Conservation (phyloP, 2,113 vertebrate species). For the Indri indri region DNA sequence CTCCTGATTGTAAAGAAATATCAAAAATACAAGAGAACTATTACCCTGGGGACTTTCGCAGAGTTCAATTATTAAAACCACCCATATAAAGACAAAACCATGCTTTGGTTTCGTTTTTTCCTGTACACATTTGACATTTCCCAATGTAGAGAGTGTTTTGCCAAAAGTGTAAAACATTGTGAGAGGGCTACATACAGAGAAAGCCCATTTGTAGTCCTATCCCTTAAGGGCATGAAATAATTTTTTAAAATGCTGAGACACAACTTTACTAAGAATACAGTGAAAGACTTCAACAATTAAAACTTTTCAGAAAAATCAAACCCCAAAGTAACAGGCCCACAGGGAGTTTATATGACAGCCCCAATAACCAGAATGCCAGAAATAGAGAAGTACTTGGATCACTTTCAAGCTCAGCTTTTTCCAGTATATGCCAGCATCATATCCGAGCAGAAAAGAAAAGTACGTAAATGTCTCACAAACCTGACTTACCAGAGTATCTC, state of each 20-base stretch:
- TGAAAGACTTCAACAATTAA: conserved; percentile 36
- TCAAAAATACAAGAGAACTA: conserved; percentile 72
- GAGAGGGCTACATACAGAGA: neutral
- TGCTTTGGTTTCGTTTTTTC: conserved; percentile 27
- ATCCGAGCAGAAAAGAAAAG: neutral
- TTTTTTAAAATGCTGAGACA: conserved; percentile 33
- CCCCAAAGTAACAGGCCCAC: neutral
- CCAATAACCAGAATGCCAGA: neutral
- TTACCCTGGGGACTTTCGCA: conserved; percentile 51
- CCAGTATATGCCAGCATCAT: neutral
- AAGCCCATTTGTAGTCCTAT: neutral
- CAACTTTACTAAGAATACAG: conserved; percentile 49
- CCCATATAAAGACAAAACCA: conserved; percentile 42
- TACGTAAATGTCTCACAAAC: neutral
- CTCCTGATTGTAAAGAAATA: conserved; percentile 62
- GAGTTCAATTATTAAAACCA: conserved; percentile 68
- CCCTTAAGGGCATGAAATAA: neutral
- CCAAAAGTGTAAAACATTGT: neutral
- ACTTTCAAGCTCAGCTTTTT: conserved; percentile 6
- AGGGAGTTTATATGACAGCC: neutral
- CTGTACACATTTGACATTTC: conserved; percentile 53
- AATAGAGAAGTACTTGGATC: neutral
- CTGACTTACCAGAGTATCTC: neutral
- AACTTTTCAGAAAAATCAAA: conserved; percentile 50
- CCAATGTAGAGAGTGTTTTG: neutral